Evolutionary conservation across 2,888 invertebrate species (phyloP).

Genomic region (Mycalesis mineus): DNA sequence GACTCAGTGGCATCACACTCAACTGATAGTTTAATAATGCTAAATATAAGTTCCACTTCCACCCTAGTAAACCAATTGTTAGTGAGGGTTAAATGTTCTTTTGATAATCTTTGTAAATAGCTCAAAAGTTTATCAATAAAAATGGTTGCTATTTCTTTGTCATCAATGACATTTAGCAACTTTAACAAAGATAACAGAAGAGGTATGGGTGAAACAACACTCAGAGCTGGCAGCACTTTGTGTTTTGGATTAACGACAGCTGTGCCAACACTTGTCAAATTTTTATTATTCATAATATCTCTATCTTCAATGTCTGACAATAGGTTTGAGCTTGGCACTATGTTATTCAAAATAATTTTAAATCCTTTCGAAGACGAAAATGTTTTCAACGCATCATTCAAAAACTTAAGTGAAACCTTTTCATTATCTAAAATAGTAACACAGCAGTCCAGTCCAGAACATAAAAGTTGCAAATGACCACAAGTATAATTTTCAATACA

Average conservation of each 20-base stretch:
- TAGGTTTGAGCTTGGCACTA: conserved; percentile 60
- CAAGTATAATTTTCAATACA: conserved; percentile 61
- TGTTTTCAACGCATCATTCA: conserved; percentile 48
- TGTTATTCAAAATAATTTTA: conserved; percentile 55
- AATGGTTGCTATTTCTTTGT: conserved; percentile 50
- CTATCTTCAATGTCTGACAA: conserved; percentile 56
- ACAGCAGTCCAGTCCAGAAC: conserved; percentile 60
- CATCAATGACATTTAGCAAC: conserved; percentile 47
- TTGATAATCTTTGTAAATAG: conserved; percentile 66
- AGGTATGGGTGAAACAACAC: conserved; percentile 56
- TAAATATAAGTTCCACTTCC: conserved; percentile 78
- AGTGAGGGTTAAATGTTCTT: conserved; percentile 56
- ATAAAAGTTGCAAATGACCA: conserved; percentile 59
- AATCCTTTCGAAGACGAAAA: conserved; percentile 69
- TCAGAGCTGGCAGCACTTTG: conserved; percentile 61
- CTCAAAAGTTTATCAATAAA: conserved; percentile 56
- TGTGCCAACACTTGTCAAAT: conserved; percentile 55
- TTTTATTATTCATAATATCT: conserved; percentile 52
- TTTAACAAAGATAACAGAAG: conserved; percentile 62
- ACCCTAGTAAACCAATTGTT: conserved; percentile 81
- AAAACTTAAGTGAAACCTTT: conserved; percentile 46
- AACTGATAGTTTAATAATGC: conserved; percentile 64
- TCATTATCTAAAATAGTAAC: conserved; percentile 51
- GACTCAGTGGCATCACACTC: conserved; percentile 54
- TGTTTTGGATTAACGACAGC: conserved; percentile 52